These are phyloP conservation scores for Lamprologus speciosus DNA, from an alignment of 2,113 vertebrate species.

Conservation along the genomic window DNA sequence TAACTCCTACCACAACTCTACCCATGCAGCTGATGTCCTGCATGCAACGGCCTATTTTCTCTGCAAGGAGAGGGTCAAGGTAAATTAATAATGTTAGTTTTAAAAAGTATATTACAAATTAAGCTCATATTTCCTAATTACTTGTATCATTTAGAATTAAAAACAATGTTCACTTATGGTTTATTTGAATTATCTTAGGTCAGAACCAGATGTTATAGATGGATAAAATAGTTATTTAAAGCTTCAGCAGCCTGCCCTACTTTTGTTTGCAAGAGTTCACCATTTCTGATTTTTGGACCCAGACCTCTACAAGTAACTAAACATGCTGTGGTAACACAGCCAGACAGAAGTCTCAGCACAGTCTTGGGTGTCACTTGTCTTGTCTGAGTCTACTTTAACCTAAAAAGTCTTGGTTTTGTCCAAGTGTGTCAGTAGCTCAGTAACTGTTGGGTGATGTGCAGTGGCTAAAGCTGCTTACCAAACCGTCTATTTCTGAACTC, in stretches of 20 bases:
- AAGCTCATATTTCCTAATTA: neutral
- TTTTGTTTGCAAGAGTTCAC: neutral
- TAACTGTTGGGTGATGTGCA: neutral
- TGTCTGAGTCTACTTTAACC: neutral
- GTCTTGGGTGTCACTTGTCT: neutral
- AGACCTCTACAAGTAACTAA: neutral
- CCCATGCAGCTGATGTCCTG: slow-evolving; percentile 89
- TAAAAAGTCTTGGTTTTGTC: neutral
- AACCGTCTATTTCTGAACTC: slow-evolving; percentile 53
- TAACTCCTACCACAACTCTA: slow-evolving; percentile 98
- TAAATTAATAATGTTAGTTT: slow-evolving; percentile 40
- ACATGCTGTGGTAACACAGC: neutral
- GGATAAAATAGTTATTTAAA: neutral
- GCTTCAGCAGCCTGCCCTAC: neutral
- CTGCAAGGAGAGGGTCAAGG: slow-evolving; percentile 89
- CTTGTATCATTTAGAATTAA: neutral
- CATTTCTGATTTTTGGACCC: neutral
- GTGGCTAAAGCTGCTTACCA: slow-evolving; percentile 51
- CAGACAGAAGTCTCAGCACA: neutral
- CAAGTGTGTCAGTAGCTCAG: slow-evolving; percentile 52
- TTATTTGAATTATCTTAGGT: neutral
- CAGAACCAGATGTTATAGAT: neutral
- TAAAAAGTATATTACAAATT: neutral
- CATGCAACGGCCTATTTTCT: slow-evolving; percentile 96
- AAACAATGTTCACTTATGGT: neutral